A percentile compares a stretch with the other conserved stretches of the same genome.
phyloP scores from a whole-genome alignment of 1,140 invertebrate genomes.

The Scaptomyza montana region DNA sequence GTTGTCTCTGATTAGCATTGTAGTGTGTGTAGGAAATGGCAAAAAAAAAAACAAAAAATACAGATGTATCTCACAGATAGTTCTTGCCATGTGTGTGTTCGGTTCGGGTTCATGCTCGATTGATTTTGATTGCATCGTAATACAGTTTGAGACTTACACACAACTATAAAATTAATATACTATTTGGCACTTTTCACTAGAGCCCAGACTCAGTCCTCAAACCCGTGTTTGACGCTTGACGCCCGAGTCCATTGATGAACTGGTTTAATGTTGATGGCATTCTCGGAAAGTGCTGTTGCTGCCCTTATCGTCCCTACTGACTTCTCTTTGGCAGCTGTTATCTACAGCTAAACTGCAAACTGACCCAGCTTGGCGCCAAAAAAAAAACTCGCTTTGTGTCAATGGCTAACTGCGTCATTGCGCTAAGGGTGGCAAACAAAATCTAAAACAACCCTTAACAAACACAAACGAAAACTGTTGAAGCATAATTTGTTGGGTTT shows the following conservation, averaged over 20 bases:
- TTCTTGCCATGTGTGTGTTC: conserved; percentile 34
- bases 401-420: conserved; percentile 42
- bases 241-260: conserved; percentile 33
- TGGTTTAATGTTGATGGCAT: conserved; percentile 59
- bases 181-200: conserved; percentile 67
- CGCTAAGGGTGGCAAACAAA: conserved; percentile 20
- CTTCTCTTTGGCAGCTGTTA: conserved; percentile 69
- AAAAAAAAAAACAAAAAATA: conserved; percentile 20
- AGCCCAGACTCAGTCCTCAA: not conserved
- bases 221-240: conserved; percentile 11
- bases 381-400: conserved; percentile 15
- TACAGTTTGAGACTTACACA: conserved; percentile 3
- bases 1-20: conserved; percentile 32
- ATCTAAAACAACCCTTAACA: not conserved
- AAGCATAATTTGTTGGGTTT: not conserved
- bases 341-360: conserved; percentile 40
- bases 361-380: conserved; percentile 29
- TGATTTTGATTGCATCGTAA: conserved; percentile 57
- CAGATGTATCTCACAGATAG: conserved; percentile 67
- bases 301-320: too few species aligned
- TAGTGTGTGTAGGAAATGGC: conserved; percentile 40
- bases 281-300: too few species aligned
- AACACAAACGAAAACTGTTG: not conserved
- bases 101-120: conserved; percentile 63
- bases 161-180: conserved; percentile 50